Percentiles rank a stretch among this genome's conserved stretches.
These are phyloP conservation scores for Apodemia hepburni DNA, from an alignment of 2,888 invertebrate species.

Conservation along the genomic window DNA sequence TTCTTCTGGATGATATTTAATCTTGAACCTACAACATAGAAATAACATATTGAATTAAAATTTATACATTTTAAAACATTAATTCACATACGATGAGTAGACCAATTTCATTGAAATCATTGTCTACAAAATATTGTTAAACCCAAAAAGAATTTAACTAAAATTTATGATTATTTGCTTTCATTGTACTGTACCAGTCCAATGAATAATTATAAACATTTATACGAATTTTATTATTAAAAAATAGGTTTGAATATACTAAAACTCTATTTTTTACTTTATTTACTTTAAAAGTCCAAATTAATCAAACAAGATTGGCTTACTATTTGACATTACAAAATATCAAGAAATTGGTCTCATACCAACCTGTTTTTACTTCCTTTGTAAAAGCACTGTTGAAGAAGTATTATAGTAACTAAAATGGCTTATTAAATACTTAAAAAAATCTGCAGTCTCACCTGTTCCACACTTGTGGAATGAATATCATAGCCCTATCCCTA, in stretches of 20 bases:
- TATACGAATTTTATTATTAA: no score
- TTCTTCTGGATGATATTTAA: constrained; percentile 99
- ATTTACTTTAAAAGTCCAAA: neutral
- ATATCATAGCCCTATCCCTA: constrained; percentile 73
- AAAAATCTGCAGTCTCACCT: constrained; percentile 78
- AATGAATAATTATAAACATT: no score
- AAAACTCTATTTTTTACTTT: no score
- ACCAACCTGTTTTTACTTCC: constrained; percentile 15
- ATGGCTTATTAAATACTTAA: constrained; percentile 65
- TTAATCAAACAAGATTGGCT: neutral
- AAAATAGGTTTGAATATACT: no score
- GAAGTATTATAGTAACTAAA: constrained; percentile 50
- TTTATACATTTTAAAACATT: neutral
- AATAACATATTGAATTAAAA: constrained; percentile 22
- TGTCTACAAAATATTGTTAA: neutral
- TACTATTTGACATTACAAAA: neutral
- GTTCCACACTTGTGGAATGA: constrained; percentile 73
- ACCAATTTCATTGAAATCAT: constrained; percentile 6
- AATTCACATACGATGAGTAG: constrained; percentile 5
- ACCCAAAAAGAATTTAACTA: no score
- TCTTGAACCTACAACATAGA: constrained; percentile 92
- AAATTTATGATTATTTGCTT: no score
- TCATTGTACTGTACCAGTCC: no score
- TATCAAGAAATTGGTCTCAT: constrained; percentile 15
- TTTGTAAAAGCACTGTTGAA: constrained; percentile 1